Evolutionary conservation across 2,888 invertebrate species (phyloP), one percentile per base, ranked within the genome.

Genomic region (Drosophila pseudotakahashii): DNA sequence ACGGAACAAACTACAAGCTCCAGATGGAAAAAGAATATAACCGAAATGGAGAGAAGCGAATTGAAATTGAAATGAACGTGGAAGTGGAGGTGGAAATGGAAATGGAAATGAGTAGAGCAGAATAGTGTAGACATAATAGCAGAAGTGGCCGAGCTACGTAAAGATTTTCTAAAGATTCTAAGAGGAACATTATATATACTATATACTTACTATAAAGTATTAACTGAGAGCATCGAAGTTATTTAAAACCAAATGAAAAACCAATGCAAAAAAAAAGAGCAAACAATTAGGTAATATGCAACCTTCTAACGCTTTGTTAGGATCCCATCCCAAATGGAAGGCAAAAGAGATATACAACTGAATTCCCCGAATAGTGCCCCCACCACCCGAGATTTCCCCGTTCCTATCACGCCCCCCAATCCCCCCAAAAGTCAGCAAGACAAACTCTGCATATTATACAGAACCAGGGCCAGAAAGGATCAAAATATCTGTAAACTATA

Each of bases 171-270:
- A 86, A 81, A 80, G 76, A 81, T 81, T 81, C 81, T 81, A 81
- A 86, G 86, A 82, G 79, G 85, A 80, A 79, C 67, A 68, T 51
- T 53, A 57, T 55, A 82, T 68, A 80, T 80, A 77, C 71, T 16
- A 62, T 26, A 70, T 47, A 77, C 75, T 48, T 73, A 79, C 45
- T 67, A 73, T 70, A 73, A 71, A 84, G 85, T 84, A 87, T 84
- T 87, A 82, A 86, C 81, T 71, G 81, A 75, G 79, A 75, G 81
- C 87, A 87, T 87, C 78, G 84, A 87, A 81, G 86, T 82, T 82
- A 73, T 42, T 48, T 45, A 59, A 59, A 19, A 16, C 11, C 34
- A 34, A 45, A 42, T 60, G 26, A 55, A 52, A 62, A 44, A n/a
- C 41, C 51, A 42, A 58, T 30, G 11, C 14, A 30, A 41, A 48